phyloP scores from a whole-genome alignment of 2,888 invertebrate genomes.

The Nymphalis polychloros region DNA sequence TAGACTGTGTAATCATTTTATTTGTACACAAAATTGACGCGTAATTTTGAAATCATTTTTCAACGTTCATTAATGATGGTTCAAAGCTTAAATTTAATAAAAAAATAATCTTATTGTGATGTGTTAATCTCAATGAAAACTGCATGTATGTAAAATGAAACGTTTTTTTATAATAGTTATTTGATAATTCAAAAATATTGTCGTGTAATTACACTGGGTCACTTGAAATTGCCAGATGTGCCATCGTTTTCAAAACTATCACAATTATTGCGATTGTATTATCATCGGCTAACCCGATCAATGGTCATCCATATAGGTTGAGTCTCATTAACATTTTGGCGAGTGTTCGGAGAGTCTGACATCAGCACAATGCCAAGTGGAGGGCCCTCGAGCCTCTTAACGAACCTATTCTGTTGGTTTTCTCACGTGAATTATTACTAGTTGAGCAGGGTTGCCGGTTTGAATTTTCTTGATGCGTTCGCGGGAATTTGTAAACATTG shows the following conservation, averaged over 20 bases:
- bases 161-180: no score
- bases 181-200: no score
- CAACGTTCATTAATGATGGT: no score
- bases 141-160: no score
- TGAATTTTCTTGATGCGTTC: conserved; percentile 8
- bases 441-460: conserved; percentile 41
- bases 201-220: no score
- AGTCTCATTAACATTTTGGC: conserved; percentile 64
- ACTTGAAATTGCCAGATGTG: no score
- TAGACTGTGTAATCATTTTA: no score
- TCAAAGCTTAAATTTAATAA: no score
- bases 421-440: conserved; percentile 72
- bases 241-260: not conserved
- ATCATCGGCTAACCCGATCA: conserved; percentile 44
- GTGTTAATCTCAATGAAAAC: no score
- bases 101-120: no score
- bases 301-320: conserved; percentile 43
- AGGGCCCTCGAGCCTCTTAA: conserved; percentile 74
- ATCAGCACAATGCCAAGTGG: conserved; percentile 62
- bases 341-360: conserved; percentile 58
- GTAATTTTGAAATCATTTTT: no score
- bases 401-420: conserved; percentile 77
- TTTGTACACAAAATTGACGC: no score
- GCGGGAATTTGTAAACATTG: not conserved
- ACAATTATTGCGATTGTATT: conserved; percentile 53